A percentile compares a stretch with the other conserved stretches of the same genome.
Evolutionary conservation across 1,140 invertebrate genomes (phyloP).

Genomic region (Rhyacophila brunnea): DNA sequence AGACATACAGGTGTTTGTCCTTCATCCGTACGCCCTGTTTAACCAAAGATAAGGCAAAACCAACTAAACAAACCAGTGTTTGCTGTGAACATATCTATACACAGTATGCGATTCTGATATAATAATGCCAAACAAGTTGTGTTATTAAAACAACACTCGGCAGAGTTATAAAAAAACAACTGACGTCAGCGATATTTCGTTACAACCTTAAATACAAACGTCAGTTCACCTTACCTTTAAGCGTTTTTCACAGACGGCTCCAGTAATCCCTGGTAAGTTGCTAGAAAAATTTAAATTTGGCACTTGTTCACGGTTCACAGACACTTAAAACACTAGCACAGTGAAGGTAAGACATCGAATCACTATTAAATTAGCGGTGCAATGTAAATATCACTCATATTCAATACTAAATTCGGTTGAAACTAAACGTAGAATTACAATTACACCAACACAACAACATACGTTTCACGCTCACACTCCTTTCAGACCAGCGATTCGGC

Average conservation of each 20-base stretch:
- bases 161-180: too few species aligned
- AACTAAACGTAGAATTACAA: constrained; percentile 22
- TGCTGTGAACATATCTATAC: not conserved
- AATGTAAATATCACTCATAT: constrained; percentile 22
- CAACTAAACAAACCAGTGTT: constrained; percentile 12
- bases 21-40: constrained; percentile 21
- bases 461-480: constrained; percentile 3
- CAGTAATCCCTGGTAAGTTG: constrained; percentile 19
- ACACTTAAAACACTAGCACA: constrained; percentile 19
- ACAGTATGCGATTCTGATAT: not conserved
- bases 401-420: constrained; percentile 11
- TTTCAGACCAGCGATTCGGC: constrained; percentile 12
- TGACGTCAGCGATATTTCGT: too few species aligned
- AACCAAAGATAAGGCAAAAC: constrained; percentile 18
- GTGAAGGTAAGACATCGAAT: constrained; percentile 15
- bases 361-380: constrained; percentile 7
- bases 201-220: not conserved
- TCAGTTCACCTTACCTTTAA: constrained; percentile 15
- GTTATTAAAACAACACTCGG: not conserved
- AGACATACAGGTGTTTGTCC: constrained; percentile 24
- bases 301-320: constrained; percentile 16
- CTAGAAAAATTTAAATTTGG: constrained; percentile 12
- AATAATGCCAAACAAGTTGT: not conserved
- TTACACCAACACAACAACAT: constrained; percentile 23
- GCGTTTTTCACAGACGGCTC: constrained; percentile 8